Conservation (phyloP, 2,888 invertebrate genomes). For the Eudasyphora cyanicolor region DNA sequence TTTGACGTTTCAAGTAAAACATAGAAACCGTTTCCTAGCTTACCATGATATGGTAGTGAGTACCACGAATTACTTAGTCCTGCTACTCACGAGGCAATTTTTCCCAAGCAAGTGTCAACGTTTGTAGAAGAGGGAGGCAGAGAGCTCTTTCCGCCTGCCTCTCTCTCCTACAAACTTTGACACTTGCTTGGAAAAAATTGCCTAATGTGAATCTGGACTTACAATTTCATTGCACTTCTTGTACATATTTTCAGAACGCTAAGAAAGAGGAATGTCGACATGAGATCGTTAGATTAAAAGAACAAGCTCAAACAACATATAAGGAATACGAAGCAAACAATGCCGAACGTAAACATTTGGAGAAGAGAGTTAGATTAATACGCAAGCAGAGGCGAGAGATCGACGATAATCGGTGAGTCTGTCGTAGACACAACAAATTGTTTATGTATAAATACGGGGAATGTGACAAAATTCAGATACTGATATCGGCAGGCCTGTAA, state of each 20-base stretch:
- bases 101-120: too few species aligned
- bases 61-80: background rate
- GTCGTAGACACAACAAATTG: background rate
- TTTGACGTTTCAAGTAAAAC: slow-evolving; percentile 69
- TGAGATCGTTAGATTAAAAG: slow-evolving; percentile 31
- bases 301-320: slow-evolving; percentile 62
- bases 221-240: background rate
- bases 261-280: slow-evolving; percentile 23
- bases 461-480: too few species aligned
- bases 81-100: too few species aligned
- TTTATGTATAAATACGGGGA: background rate
- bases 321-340: slow-evolving; percentile 55
- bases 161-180: too few species aligned
- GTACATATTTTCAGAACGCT: slow-evolving; percentile 6
- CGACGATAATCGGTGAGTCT: slow-evolving; percentile 42
- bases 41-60: slow-evolving; percentile 68
- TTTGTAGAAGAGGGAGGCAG: too few species aligned
- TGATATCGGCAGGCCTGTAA: too few species aligned
- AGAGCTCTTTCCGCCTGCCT: too few species aligned
- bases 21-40: slow-evolving; percentile 67
- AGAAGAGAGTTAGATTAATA: slow-evolving; percentile 54
- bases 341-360: slow-evolving; percentile 61
- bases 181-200: too few species aligned
- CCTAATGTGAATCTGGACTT: background rate
- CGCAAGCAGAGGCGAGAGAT: slow-evolving; percentile 52